Conservation (phyloP, 2,797 vertebrate genomes). For the Scarus forsteni region DNA sequence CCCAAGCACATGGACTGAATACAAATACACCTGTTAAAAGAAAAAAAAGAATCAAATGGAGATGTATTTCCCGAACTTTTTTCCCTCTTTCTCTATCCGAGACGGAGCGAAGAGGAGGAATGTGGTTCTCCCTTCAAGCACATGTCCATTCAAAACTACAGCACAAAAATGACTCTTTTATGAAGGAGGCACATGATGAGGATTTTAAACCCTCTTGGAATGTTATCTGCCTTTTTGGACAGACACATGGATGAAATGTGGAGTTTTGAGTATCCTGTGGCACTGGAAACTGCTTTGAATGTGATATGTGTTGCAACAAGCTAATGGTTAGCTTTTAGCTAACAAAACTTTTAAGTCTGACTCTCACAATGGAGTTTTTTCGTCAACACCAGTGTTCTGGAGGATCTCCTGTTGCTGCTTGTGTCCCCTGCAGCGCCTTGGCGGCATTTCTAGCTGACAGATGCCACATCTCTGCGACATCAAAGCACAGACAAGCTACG, state of each 20-base stretch:
- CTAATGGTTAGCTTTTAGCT: conserved; percentile 42
- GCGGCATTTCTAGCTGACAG: conserved; percentile 31
- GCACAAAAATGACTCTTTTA: conserved; percentile 58
- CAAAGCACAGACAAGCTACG: conserved; percentile 61
- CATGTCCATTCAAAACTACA: conserved; percentile 44
- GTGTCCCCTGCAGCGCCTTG: conserved; percentile 15
- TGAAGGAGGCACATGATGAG: conserved; percentile 36
- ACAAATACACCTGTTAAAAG: conserved; percentile 43
- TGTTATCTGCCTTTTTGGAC: conserved; percentile 40
- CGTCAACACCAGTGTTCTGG: conserved; percentile 28
- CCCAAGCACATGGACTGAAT: conserved; percentile 78
- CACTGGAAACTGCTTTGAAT: conserved; percentile 31
- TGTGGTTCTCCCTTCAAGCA: conserved; percentile 54
- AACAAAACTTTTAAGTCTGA: conserved; percentile 28
- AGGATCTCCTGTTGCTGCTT: conserved; percentile 9
- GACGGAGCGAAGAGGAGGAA: conserved; percentile 37
- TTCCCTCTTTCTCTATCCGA: conserved; percentile 26
- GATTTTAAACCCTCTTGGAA: conserved; percentile 27
- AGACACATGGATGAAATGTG: conserved; percentile 5
- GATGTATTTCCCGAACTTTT: conserved; percentile 44
- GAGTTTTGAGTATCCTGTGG: conserved; percentile 17
- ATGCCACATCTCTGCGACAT: conserved; percentile 34
- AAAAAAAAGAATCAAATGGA: conserved; percentile 15
- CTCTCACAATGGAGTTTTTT: conserved; percentile 55
- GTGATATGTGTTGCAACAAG: conserved; percentile 32